These are phyloP conservation scores for Peromyscus leucopus DNA, from an alignment of 2,113 vertebrate genomes.

Conservation along the genomic window DNA sequence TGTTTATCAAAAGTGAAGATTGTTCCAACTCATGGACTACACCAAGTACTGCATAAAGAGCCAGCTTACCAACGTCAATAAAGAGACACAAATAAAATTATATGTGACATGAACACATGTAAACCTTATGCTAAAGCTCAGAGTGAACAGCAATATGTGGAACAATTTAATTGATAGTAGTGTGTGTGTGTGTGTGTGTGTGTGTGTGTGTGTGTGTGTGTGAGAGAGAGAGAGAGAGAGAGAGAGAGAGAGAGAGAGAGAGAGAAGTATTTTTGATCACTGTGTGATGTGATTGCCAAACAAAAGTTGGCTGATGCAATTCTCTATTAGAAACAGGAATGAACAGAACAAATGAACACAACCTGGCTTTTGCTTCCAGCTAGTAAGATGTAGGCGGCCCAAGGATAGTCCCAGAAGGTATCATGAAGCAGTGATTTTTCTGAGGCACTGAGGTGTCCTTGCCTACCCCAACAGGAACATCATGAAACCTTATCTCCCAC, in stretches of 20 bases:
- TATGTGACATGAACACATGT: not conserved
- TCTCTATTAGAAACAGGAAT: slow-evolving; percentile 45
- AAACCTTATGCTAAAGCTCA: slow-evolving; percentile 34
- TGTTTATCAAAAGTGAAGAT: slow-evolving; percentile 33
- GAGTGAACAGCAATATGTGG: not conserved
- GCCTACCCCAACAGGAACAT: too few relatives aligned
- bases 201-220: too few relatives aligned
- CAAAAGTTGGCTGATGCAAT: slow-evolving; percentile 14
- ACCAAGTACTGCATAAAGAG: not conserved
- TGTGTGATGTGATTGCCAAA: not conserved
- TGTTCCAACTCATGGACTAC: not conserved
- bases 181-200: too few relatives aligned
- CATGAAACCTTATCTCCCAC: not conserved
- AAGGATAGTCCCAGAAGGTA: not conserved
- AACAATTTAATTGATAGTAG: slow-evolving; percentile 40
- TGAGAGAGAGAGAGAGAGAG: not conserved
- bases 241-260: fast-evolving
- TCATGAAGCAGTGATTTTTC: not conserved
- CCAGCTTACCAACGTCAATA: not conserved
- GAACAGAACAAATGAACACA: not conserved
- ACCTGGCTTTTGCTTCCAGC: not conserved
- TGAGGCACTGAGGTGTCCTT: not conserved
- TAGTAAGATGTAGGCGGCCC: not conserved
- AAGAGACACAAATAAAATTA: slow-evolving; percentile 11
- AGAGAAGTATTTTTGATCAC: not conserved